Percentiles rank a stretch among this genome's conserved stretches.
Conservation (phyloP, 2,797 vertebrate species). For the Agapornis canus region DNA sequence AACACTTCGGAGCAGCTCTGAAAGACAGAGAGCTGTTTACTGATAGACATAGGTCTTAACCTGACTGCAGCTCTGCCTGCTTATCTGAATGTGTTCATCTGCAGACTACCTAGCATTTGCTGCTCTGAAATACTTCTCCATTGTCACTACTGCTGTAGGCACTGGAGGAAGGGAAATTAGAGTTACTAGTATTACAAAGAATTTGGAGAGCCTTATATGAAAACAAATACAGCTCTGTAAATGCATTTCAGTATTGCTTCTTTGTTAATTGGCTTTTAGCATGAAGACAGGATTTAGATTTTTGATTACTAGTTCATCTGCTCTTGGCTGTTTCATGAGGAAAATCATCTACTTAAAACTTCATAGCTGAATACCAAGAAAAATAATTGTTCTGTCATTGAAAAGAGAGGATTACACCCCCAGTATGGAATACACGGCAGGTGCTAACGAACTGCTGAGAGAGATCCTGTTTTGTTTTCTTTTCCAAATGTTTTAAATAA, state of each 20-base stretch:
- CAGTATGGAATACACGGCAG: not conserved
- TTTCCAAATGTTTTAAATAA: not conserved
- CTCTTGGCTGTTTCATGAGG: not conserved
- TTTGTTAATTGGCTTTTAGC: not conserved
- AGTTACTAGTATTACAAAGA: not conserved
- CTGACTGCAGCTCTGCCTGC: not conserved
- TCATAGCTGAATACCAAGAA: not conserved
- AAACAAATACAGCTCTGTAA: not conserved
- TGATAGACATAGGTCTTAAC: not conserved
- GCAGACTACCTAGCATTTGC: not conserved
- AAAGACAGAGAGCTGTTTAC: not conserved
- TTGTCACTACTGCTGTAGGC: not conserved
- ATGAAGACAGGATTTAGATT: not conserved
- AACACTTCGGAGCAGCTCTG: not conserved
- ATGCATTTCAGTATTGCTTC: not conserved
- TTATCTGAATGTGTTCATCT: not conserved
- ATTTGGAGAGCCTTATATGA: not conserved
- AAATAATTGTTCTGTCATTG: not conserved
- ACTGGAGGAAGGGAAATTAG: not conserved
- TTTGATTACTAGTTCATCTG: not conserved
- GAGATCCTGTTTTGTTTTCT: not conserved
- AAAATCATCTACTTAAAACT: not conserved
- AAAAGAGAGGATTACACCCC: not conserved
- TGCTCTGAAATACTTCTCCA: not conserved
- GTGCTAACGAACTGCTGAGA: not conserved